Percentiles rank a stretch among this genome's conserved stretches.
Conservation (phyloP, 2,888 invertebrate genomes). For the Eurois occulta region DNA sequence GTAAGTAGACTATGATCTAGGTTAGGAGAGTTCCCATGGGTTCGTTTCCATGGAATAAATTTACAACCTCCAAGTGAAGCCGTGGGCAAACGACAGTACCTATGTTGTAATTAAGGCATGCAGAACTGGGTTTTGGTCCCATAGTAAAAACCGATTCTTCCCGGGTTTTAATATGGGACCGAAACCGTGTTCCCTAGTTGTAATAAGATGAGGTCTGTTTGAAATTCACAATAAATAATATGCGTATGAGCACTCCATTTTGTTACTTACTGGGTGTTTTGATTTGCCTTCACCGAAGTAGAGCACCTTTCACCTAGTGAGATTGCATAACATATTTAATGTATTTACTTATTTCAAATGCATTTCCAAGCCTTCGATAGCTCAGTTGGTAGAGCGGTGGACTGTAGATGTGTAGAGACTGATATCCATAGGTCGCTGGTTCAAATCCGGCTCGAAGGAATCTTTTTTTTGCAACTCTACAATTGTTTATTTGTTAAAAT, state of each 20-base stretch:
- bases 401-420: conserved; percentile 82
- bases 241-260: conserved; percentile 22
- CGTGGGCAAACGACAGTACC: background rate
- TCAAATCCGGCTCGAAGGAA: conserved; percentile 91
- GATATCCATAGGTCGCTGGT: conserved; percentile 91
- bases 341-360: conserved; percentile 24
- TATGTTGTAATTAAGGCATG: too few species aligned
- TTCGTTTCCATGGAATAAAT: background rate
- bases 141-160: too few species aligned
- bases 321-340: conserved; percentile 33
- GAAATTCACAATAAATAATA: background rate
- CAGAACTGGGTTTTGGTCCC: too few species aligned
- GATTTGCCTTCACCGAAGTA: conserved; percentile 9
- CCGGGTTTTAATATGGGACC: too few species aligned
- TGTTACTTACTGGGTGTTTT: conserved; percentile 20
- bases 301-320: conserved; percentile 30
- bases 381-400: conserved; percentile 91
- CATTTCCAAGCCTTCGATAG: conserved; percentile 83
- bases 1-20: background rate
- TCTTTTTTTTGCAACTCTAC: conserved; percentile 59
- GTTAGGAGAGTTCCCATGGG: background rate
- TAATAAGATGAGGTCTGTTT: background rate
- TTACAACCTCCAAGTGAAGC: background rate
- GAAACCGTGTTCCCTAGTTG: too few species aligned
- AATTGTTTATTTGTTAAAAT: background rate